Conservation (phyloP, 1,140 invertebrate species). For the Atta colombica region DNA sequence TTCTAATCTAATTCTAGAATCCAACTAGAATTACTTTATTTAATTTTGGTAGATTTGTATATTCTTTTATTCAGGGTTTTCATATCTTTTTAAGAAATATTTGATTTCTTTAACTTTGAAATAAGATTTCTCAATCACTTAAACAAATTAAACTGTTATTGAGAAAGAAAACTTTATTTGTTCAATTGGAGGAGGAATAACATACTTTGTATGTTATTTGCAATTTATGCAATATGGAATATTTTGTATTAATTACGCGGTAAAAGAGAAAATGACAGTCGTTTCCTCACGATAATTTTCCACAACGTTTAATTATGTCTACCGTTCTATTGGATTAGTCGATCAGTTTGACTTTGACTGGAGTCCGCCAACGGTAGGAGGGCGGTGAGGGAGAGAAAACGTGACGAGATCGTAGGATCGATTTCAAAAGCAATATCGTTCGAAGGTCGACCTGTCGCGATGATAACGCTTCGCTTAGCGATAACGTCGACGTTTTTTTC, state of each 20-base stretch:
- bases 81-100: not conserved
- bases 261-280: not conserved
- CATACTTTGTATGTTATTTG: not conserved
- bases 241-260: not conserved
- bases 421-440: conserved; percentile 45
- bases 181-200: not conserved
- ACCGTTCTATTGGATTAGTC: not conserved
- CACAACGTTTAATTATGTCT: not conserved
- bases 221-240: not conserved
- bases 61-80: not conserved
- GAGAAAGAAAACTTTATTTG: not conserved
- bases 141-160: not conserved
- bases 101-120: not conserved
- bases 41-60: not conserved
- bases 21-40: not conserved
- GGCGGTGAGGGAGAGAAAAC: conserved; percentile 63
- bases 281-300: not conserved
- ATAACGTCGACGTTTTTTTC: conserved; percentile 33
- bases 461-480: conserved; percentile 64
- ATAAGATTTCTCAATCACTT: not conserved
- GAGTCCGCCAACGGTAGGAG: conserved; percentile 49
- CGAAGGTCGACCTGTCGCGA: conserved; percentile 54
- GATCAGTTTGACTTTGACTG: conserved; percentile 22
- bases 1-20: not conserved
- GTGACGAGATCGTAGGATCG: conserved; percentile 52